A percentile compares a stretch with the other conserved stretches of the same genome.
Evolutionary conservation across 2,888 invertebrate genomes (phyloP).

Genomic region (Hylaea fasciaria): DNA sequence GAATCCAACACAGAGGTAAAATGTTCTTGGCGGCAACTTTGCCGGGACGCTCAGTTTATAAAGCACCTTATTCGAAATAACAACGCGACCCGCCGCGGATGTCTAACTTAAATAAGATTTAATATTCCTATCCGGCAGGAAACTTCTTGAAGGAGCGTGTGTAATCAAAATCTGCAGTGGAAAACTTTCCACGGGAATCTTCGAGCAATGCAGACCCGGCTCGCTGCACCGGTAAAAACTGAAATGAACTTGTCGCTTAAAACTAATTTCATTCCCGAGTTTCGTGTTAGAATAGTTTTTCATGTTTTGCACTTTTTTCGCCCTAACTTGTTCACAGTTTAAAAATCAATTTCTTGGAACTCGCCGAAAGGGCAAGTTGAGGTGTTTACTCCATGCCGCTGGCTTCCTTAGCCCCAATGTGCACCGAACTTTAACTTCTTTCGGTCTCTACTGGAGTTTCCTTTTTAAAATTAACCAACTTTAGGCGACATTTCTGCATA

Average conservation of each 20-base stretch:
- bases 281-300: constrained; percentile 80
- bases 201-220: constrained; percentile 75
- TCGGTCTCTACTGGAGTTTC: constrained; percentile 57
- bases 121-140: constrained; percentile 82
- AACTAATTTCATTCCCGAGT: constrained; percentile 83
- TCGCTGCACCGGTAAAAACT: constrained; percentile 71
- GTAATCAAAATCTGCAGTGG: constrained; percentile 83
- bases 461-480: constrained; percentile 73
- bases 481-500: constrained; percentile 66
- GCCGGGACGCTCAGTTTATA: constrained; percentile 68
- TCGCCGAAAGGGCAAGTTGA: constrained; percentile 72
- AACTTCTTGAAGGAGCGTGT: constrained; percentile 82
- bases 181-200: constrained; percentile 77
- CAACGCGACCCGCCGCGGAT: constrained; percentile 78
- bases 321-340: constrained; percentile 75
- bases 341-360: constrained; percentile 81
- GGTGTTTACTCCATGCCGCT: constrained; percentile 69
- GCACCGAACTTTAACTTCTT: constrained; percentile 65
- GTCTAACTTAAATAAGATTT: constrained; percentile 85
- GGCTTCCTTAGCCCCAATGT: constrained; percentile 57
- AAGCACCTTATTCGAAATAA: constrained; percentile 83
- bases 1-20: constrained; percentile 63
- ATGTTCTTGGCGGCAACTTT: constrained; percentile 62
- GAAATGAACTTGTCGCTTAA: constrained; percentile 83
- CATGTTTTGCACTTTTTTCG: constrained; percentile 68